Conservation (phyloP, 2,797 vertebrate genomes). For the Lutjanus campechanus region DNA sequence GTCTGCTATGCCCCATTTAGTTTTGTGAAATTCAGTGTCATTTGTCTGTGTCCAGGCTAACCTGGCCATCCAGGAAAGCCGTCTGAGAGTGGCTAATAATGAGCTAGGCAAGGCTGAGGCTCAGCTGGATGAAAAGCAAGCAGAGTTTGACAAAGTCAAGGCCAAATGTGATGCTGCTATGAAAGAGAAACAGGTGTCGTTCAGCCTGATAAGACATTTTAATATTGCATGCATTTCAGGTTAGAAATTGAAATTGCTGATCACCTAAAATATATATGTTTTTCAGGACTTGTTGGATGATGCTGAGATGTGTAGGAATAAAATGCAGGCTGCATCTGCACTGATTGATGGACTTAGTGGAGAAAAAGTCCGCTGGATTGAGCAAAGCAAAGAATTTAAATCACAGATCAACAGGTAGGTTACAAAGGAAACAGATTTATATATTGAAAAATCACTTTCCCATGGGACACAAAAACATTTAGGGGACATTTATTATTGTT, state of each 20-base stretch:
- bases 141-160: constrained; percentile 90
- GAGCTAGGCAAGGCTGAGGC: constrained; percentile 89
- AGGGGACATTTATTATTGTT: not conserved
- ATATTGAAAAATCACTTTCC: not conserved
- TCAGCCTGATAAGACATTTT: not conserved
- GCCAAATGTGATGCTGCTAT: constrained; percentile 90
- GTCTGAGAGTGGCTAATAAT: constrained; percentile 84
- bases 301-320: constrained; percentile 90
- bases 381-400: constrained; percentile 92
- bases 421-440: constrained; percentile 6
- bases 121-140: constrained; percentile 89
- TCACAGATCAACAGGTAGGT: constrained; percentile 86
- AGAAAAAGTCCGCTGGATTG: constrained; percentile 93
- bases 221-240: not conserved
- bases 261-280: not conserved
- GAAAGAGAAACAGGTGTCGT: constrained; percentile 90
- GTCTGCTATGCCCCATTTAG: not conserved
- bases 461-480: not conserved
- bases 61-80: constrained; percentile 52
- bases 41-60: constrained; percentile 61
- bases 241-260: not conserved
- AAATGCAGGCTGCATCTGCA: constrained; percentile 92
- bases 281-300: constrained; percentile 90
- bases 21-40: constrained; percentile 14
- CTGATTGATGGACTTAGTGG: constrained; percentile 92